Evolutionary conservation across 2,888 invertebrate genomes (phyloP).

Genomic region (Pristionchus arcanus): DNA sequence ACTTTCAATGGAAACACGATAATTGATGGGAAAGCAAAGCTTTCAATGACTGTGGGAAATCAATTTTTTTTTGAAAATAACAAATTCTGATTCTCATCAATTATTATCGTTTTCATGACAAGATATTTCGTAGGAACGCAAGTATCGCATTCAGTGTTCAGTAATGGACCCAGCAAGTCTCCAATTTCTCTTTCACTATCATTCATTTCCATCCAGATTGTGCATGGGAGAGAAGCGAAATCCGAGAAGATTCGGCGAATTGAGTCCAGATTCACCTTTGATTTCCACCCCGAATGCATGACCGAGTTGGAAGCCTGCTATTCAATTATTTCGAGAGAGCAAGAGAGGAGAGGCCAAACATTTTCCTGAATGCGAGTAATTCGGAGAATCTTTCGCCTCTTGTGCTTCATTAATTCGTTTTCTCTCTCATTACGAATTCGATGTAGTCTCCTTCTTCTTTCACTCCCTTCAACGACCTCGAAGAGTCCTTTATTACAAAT

Average conservation of each 20-base stretch:
- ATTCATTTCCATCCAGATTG: conserved; percentile 15
- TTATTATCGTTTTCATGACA: not conserved
- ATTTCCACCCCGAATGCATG: not conserved
- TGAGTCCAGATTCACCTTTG: not conserved
- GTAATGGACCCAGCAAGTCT: not conserved
- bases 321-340: not conserved
- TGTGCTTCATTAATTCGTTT: not conserved
- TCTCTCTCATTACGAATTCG: conserved; percentile 22
- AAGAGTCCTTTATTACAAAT: conserved; percentile 20
- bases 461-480: not conserved
- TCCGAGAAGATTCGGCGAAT: not conserved
- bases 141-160: not conserved
- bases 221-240: not conserved
- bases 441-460: not conserved
- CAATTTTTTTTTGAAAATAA: not conserved
- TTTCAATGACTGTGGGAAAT: not conserved
- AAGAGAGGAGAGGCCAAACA: not conserved
- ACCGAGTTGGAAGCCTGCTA: not conserved
- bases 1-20: not conserved
- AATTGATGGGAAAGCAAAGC: not conserved
- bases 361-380: not conserved
- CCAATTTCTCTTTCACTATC: not conserved
- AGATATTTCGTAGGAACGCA: not conserved
- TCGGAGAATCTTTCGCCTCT: not conserved
- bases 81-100: not conserved